These are phyloP conservation scores for Cyanoliseus patagonus DNA, from an alignment of 2,113 vertebrate genomes.

Conservation along the genomic window DNA sequence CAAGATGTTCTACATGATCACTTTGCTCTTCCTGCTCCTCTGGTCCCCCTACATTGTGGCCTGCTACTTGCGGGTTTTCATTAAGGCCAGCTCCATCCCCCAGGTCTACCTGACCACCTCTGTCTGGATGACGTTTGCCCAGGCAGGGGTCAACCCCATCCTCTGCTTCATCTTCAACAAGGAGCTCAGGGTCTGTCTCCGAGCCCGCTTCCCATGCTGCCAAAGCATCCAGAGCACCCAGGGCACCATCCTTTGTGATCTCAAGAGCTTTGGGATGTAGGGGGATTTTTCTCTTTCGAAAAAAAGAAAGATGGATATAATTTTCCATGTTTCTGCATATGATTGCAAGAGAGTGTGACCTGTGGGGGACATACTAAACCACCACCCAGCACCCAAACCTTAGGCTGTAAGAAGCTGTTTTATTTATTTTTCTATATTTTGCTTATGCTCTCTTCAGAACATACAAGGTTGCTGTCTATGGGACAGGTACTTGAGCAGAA, in stretches of 20 bases:
- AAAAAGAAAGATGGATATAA: conserved; percentile 24
- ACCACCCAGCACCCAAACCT: conserved; percentile 51
- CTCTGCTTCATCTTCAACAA: conserved; percentile 95
- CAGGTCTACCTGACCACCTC: conserved; percentile 91
- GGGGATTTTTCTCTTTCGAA: conserved; percentile 7
- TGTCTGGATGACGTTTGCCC: conserved; percentile 95
- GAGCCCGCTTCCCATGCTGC: conserved; percentile 89
- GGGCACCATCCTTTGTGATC: conserved; percentile 89
- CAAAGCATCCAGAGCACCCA: conserved; percentile 84
- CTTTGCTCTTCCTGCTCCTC: conserved; percentile 89
- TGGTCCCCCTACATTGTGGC: conserved; percentile 95
- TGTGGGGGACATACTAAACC: conserved; percentile 44
- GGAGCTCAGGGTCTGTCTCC: conserved; percentile 89
- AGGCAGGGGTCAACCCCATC: conserved; percentile 93
- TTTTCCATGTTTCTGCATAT: conserved; percentile 56
- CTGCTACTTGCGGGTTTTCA: conserved; percentile 91
- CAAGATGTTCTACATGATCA: conserved; percentile 97
- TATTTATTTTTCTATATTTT: conserved; percentile 70
- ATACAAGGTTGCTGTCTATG: conserved; percentile 50
- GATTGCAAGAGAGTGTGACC: conserved; percentile 41
- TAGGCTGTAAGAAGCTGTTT: conserved; percentile 69
- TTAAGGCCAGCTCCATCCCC: conserved; percentile 83
- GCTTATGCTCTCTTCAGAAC: conserved; percentile 65
- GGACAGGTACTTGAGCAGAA: conserved; percentile 51
- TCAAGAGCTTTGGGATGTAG: conserved; percentile 76